A percentile compares a stretch with the other conserved stretches of the same genome.
Conservation (phyloP, 2,113 vertebrate species). For the Forbesichthys agassizii region DNA sequence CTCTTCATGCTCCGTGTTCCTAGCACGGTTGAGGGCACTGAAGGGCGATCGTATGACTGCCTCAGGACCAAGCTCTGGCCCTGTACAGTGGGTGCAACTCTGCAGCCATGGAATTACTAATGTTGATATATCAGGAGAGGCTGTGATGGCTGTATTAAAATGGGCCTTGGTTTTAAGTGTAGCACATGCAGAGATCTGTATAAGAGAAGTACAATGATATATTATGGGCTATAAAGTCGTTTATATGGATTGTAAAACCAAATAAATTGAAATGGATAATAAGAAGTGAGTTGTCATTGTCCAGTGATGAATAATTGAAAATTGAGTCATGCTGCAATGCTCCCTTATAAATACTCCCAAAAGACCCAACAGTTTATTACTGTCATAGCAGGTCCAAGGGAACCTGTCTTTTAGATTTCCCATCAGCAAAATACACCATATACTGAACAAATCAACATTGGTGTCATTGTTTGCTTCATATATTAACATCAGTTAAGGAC, state of each 20-base stretch:
- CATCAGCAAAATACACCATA: not conserved
- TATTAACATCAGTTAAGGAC: conserved; percentile 44
- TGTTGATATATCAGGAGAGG: conserved; percentile 53
- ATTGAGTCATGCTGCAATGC: not conserved
- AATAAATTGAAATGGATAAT: conserved; percentile 3
- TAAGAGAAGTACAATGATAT: not conserved
- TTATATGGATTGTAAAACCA: not conserved
- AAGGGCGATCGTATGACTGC: conserved; percentile 69
- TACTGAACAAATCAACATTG: conserved; percentile 36
- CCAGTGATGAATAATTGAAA: not conserved
- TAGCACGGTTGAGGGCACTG: conserved; percentile 68
- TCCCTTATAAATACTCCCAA: not conserved
- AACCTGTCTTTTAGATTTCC: conserved; percentile 4
- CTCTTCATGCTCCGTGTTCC: conserved; percentile 64
- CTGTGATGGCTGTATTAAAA: conserved; percentile 35
- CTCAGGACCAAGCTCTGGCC: conserved; percentile 66
- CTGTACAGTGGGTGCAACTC: conserved; percentile 57
- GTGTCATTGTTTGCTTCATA: conserved; percentile 38
- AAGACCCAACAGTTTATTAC: not conserved
- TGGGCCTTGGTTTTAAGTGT: conserved; percentile 7
- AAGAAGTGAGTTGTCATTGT: not conserved
- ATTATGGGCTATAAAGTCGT: not conserved
- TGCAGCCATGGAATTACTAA: conserved; percentile 54
- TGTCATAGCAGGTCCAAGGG: not conserved
- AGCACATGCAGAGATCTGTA: not conserved